Conservation (phyloP, 2,113 vertebrate genomes). For the Anhinga rufa region DNA sequence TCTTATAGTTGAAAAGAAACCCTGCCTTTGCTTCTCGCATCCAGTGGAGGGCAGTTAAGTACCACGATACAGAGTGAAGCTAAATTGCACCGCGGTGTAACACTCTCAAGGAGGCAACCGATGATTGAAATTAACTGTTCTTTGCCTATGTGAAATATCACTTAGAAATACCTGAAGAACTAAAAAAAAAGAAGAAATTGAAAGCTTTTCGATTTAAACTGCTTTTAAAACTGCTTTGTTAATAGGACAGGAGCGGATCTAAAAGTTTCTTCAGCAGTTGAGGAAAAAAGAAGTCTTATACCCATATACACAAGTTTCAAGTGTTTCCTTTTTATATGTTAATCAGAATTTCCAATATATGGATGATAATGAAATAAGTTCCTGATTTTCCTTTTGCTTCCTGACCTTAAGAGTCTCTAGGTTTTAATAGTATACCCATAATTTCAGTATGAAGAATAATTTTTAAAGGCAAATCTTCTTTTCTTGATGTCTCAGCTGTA, state of each 20-base stretch:
- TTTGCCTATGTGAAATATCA: conserved; percentile 29
- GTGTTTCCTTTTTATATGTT: conserved; percentile 26
- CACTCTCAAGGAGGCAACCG: conserved; percentile 43
- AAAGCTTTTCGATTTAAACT: conserved; percentile 13
- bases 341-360: neutral
- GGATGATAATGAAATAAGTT: neutral
- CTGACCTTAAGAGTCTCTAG: neutral
- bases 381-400: neutral
- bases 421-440: neutral
- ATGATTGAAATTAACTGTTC: conserved; percentile 62
- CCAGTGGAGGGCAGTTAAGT: conserved; percentile 79
- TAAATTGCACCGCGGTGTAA: neutral
- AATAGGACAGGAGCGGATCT: neutral
- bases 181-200: neutral
- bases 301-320: neutral
- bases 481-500: neutral
- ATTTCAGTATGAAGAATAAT: neutral
- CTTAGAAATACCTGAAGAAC: conserved; percentile 60
- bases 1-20: neutral
- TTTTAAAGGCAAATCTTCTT: neutral
- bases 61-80: conserved; percentile 9
- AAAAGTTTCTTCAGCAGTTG: neutral
- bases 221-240: neutral
- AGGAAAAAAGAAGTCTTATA: neutral
- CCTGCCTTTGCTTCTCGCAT: conserved; percentile 18